A percentile compares a stretch with the other conserved stretches of the same genome.
Conservation (phyloP, 2,797 vertebrate genomes). For the Danio kyathit region DNA sequence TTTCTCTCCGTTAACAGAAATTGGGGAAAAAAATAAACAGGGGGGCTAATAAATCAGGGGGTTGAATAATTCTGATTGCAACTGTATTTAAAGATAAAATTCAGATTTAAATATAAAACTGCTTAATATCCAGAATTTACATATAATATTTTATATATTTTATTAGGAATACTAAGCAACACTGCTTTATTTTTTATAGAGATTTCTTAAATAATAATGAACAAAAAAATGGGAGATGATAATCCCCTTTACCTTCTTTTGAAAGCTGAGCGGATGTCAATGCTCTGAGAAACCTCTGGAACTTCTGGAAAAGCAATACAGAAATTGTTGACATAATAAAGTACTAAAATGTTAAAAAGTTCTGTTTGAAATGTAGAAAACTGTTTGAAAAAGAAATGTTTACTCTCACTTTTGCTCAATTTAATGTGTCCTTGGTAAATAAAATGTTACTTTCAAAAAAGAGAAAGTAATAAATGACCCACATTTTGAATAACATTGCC, state of each 20-base stretch:
- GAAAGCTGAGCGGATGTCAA: conserved; percentile 99
- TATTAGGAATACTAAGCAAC: neutral
- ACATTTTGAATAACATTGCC: too few species aligned
- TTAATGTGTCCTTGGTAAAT: too few species aligned
- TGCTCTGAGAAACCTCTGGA: conserved; percentile 80
- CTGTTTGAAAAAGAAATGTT: neutral
- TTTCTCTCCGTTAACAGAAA: too few species aligned
- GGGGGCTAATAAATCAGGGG: too few species aligned
- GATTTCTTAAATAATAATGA: neutral
- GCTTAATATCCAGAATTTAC: too few species aligned
- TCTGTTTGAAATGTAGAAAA: too few species aligned
- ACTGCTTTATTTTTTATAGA: neutral
- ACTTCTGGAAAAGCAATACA: conserved; percentile 76
- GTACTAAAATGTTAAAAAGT: neutral
- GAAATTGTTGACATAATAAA: too few species aligned
- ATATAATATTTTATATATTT: neutral
- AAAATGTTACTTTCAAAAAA: too few species aligned
- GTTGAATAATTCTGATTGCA: too few species aligned
- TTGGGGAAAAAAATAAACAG: too few species aligned
- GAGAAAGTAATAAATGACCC: neutral
- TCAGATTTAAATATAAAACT: too few species aligned
- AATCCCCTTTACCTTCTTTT: conserved; percentile 94
- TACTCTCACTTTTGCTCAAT: neutral
- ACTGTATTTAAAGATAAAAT: too few species aligned
- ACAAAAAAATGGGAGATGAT: conserved; percentile 1